Base-by-base conservation (phyloP, 2,888 invertebrate genomes). In the Nomada ruficornis region DNA sequence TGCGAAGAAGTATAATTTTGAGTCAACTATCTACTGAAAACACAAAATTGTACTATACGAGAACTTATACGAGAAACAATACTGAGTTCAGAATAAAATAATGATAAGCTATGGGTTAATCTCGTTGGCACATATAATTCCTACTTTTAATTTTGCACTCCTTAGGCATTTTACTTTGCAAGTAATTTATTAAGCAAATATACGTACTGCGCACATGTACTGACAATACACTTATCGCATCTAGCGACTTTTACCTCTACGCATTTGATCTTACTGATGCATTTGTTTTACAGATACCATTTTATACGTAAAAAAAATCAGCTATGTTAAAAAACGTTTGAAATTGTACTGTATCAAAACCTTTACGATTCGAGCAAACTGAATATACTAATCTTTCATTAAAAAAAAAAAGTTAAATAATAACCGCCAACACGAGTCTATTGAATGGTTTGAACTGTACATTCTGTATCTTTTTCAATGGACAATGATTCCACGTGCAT, bases 401-500 rank as follows among this genome's bases (percentile, higher is more conserved):
- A 67, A 65, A 69, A 65, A 57, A 77, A 65, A 72, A 65, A 57
- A 77, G 68, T 77, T 74, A 85, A 83, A 74, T 69, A 71, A 77
- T 80, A 86, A 86, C 77, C 89, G 88, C 89, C 89, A 84, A 86
- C 81, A 88, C 89, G 87, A 89, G 85, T 88, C 87, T 77, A 64
- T 63, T 71, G 78, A 77, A 84, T 77, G 75, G 71, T 73, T 36
- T 82, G 71, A 82, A 83, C 80, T 82, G 76, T 82, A 86, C 80
- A 83, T 47, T 47, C 47, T 47, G 47, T 65, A 57, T 71, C 76
- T 44, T 76, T 77, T 74, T 83, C 60, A 71, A 75, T 78, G 64
- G 71, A 68, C 74, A 83, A 82, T 79, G 83, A 69, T 79, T 84
- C 64, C 70, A 73, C 79, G 79, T 86, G 84, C 76, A 76, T 84